Evolutionary conservation across 2,113 vertebrate genomes (phyloP).

Genomic region (Dryoscopus gambensis): DNA sequence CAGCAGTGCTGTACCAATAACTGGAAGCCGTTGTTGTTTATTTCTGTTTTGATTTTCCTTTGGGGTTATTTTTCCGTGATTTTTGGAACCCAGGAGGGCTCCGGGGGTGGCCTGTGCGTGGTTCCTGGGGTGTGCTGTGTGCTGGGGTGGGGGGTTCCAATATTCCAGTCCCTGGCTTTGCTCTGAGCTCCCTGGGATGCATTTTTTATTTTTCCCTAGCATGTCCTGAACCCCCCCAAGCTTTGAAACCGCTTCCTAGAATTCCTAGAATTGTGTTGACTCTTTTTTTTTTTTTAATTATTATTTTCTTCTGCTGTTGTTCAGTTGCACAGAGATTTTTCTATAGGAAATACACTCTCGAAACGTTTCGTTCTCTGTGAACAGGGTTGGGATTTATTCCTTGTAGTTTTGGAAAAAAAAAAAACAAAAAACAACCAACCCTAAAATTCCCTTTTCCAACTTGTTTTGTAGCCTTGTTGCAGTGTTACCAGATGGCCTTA

Average conservation of each 20-base stretch:
- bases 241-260: slow-evolving; percentile 47
- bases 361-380: slow-evolving; percentile 33
- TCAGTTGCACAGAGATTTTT: slow-evolving; percentile 58
- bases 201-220: neutral
- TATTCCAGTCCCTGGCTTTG: neutral
- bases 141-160: neutral
- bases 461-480: slow-evolving; percentile 57
- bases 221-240: slow-evolving; percentile 47
- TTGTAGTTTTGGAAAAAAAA: neutral
- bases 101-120: slow-evolving; percentile 7
- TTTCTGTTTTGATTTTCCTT: neutral
- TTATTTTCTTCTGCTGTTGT: slow-evolving; percentile 27
- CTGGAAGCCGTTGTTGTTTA: slow-evolving; percentile 65
- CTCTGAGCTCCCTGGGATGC: slow-evolving; percentile 19
- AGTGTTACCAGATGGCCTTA: slow-evolving; percentile 70
- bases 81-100: neutral
- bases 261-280: slow-evolving; percentile 36
- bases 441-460: neutral
- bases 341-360: neutral
- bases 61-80: neutral
- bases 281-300: neutral
- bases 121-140: slow-evolving; percentile 31
- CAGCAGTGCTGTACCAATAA: slow-evolving; percentile 61
- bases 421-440: neutral
- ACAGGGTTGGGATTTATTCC: slow-evolving; percentile 33